These are phyloP conservation scores for Anoncus sp. DNA, from an alignment of 2,888 invertebrate species.

Conservation along the genomic window DNA sequence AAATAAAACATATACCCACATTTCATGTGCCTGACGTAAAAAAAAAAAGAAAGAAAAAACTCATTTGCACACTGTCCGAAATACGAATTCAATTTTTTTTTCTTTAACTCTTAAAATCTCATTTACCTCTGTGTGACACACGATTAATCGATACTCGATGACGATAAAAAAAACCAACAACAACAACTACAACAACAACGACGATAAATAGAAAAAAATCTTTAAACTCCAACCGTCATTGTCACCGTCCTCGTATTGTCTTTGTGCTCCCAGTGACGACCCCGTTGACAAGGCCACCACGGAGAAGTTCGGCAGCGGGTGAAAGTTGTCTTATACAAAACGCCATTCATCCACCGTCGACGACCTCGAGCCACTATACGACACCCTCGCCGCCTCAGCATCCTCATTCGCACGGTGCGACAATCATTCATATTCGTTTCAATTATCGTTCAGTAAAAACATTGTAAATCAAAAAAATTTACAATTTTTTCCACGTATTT, in stretches of 20 bases:
- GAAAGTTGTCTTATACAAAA: conserved; percentile 78
- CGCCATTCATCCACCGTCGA: conserved; percentile 78
- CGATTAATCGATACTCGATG: background rate
- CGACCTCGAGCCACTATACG: conserved; percentile 82
- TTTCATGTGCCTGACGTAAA: conserved; percentile 9
- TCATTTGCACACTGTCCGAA: conserved; percentile 47
- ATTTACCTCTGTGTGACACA: conserved; percentile 2
- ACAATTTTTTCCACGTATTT: background rate
- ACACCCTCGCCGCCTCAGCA: conserved; percentile 83
- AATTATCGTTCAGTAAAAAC: conserved; percentile 7
- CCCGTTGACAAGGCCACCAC: conserved; percentile 77
- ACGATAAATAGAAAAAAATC: background rate
- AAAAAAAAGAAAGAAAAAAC: conserved; percentile 16
- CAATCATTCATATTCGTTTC: conserved; percentile 42
- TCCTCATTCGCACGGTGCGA: conserved; percentile 77
- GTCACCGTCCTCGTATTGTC: conserved; percentile 55
- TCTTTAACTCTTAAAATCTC: conserved; percentile 11
- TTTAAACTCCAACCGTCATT: conserved; percentile 30
- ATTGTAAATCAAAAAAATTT: background rate
- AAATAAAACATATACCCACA: conserved; percentile 22
- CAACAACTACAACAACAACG: background rate
- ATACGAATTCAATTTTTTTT: conserved; percentile 49
- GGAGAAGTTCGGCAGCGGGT: conserved; percentile 80
- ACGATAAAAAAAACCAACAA: background rate
- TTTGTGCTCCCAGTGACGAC: conserved; percentile 76